Evolutionary conservation across 2,797 vertebrate genomes (phyloP).

Genomic region (Aythya fuligula): DNA sequence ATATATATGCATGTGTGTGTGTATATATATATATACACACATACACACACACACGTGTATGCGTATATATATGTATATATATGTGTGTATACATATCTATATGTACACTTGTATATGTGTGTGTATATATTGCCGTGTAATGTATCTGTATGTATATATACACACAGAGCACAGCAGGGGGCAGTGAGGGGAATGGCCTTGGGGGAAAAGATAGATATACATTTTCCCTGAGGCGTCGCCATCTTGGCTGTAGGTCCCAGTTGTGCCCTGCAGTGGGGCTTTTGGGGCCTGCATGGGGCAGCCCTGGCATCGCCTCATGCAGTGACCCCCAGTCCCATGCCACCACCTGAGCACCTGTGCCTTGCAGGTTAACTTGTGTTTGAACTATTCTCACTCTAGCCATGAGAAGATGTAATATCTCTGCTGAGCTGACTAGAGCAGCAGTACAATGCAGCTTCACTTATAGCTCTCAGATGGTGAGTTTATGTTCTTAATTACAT

Average conservation of each 20-base stretch:
- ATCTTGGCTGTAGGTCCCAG: background rate
- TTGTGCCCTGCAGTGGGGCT: rapidly evolving
- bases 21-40: too few relatives aligned
- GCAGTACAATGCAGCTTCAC: background rate
- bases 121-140: too few relatives aligned
- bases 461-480: background rate
- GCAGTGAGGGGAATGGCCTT: too few relatives aligned
- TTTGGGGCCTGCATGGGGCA: rapidly evolving
- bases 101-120: too few relatives aligned
- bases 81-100: too few relatives aligned
- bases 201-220: too few relatives aligned
- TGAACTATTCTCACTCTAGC: background rate
- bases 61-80: too few relatives aligned
- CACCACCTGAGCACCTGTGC: rapidly evolving
- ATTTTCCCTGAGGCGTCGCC: rapidly evolving
- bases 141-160: too few relatives aligned
- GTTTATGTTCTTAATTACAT: slow-evolving; percentile 33
- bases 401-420: background rate
- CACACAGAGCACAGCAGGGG: too few relatives aligned
- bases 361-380: background rate
- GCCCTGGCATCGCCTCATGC: rapidly evolving
- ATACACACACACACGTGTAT: too few relatives aligned
- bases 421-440: background rate
- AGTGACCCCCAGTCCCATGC: rapidly evolving
- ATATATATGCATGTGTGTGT: too few relatives aligned